Evolutionary conservation across 2,888 invertebrate species (phyloP).

Genomic region (Folsomia manolachei): DNA sequence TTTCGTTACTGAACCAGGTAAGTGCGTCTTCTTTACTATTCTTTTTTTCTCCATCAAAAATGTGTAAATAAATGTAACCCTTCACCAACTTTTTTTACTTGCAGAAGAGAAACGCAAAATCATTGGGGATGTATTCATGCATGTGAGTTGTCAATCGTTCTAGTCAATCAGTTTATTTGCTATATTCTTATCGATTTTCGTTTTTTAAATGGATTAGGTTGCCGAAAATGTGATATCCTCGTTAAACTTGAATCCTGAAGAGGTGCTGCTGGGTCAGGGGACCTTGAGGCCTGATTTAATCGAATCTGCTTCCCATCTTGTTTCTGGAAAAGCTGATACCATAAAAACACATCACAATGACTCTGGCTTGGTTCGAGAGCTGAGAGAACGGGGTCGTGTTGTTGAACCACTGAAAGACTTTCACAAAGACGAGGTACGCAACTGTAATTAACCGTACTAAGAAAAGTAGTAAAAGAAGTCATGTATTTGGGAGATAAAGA

Average conservation of each 20-base stretch:
- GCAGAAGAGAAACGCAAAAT: constrained; percentile 98
- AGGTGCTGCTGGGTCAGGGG: constrained; percentile 90
- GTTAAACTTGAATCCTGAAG: constrained; percentile 83
- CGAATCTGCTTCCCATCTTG: constrained; percentile 88
- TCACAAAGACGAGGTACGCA: constrained; percentile 91
- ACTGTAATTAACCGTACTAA: not conserved
- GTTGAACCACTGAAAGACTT: constrained; percentile 98
- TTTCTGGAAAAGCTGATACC: constrained; percentile 78
- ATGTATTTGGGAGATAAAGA: constrained; percentile 40
- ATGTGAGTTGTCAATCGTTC: constrained; percentile 56
- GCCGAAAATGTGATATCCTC: constrained; percentile 86
- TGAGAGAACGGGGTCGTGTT: constrained; percentile 74
- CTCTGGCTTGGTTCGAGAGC: constrained; percentile 82
- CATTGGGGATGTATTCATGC: constrained; percentile 97
- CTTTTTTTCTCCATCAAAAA: too few species aligned
- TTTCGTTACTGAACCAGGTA: constrained; percentile 80
- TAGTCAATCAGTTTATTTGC: not conserved
- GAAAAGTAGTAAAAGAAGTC: not conserved
- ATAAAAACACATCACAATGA: constrained; percentile 99
- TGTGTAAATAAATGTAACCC: too few species aligned
- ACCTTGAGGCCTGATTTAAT: constrained; percentile 96
- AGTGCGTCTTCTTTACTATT: too few species aligned
- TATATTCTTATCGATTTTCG: constrained; percentile 6
- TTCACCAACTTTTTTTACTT: too few species aligned
- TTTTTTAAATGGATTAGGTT: constrained; percentile 63